Evolutionary conservation across 2,888 invertebrate species (phyloP).

Genomic region (Andrena minutula): DNA sequence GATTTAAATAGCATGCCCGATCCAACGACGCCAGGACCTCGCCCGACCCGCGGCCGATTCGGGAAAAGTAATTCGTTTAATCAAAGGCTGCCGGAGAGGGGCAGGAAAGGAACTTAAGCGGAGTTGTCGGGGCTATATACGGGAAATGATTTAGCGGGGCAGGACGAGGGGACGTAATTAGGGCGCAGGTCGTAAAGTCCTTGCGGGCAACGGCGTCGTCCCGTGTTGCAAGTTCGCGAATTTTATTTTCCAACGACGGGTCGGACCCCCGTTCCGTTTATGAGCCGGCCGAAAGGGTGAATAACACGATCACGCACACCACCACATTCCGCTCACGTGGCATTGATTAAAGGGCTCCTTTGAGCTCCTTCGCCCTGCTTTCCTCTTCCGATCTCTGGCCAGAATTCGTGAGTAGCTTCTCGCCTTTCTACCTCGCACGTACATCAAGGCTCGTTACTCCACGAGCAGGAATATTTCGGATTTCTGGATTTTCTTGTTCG

Average conservation of each 20-base stretch:
- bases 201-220: neutral
- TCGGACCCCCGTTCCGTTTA: neutral
- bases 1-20: neutral
- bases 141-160: conserved; percentile 6
- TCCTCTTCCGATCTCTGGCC: conserved; percentile 22
- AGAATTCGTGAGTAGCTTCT: conserved; percentile 29
- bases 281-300: conserved; percentile 10
- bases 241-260: conserved; percentile 23
- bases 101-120: neutral
- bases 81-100: neutral
- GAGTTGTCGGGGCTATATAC: neutral
- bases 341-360: conserved; percentile 60
- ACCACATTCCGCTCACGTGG: conserved; percentile 40
- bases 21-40: neutral
- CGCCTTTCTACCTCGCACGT: conserved; percentile 3
- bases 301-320: conserved; percentile 27
- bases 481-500: neutral
- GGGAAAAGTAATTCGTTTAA: conserved; percentile 15
- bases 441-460: too few species aligned
- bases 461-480: too few species aligned
- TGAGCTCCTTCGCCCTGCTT: conserved; percentile 30
- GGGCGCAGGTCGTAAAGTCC: conserved; percentile 21
- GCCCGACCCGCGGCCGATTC: neutral
- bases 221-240: conserved; percentile 5
- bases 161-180: conserved; percentile 3